A percentile compares a stretch with the other conserved stretches of the same genome.
Evolutionary conservation across 2,113 vertebrate species (phyloP).

Genomic region (Chaetorhynchus papuensis): DNA sequence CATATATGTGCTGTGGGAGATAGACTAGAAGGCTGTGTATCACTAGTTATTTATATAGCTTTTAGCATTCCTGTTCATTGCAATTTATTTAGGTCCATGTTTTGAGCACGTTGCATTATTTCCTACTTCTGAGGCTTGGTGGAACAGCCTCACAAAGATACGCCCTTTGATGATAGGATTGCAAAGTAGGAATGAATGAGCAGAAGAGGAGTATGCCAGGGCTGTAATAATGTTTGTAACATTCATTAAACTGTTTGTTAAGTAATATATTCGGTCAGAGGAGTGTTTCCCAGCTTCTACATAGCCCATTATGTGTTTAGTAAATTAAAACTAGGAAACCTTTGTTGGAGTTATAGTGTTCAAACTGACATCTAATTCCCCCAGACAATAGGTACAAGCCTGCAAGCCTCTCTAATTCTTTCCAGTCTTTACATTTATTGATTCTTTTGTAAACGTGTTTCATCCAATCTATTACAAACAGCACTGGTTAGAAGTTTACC

Average conservation of each 20-base stretch:
- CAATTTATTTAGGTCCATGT: not conserved
- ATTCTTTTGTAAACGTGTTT: constrained; percentile 77
- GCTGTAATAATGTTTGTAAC: constrained; percentile 46
- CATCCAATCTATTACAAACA: constrained; percentile 74
- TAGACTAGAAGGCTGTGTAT: not conserved
- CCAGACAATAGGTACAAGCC: constrained; percentile 78
- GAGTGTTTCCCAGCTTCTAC: constrained; percentile 64
- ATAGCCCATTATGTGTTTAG: constrained; percentile 73
- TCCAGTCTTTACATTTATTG: constrained; percentile 83
- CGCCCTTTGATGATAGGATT: not conserved
- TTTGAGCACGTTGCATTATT: not conserved
- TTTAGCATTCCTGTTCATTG: not conserved
- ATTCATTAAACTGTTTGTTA: constrained; percentile 74
- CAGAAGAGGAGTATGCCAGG: constrained; percentile 13
- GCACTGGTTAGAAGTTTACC: constrained; percentile 74
- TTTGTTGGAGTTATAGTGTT: constrained; percentile 79
- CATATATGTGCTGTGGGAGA: not conserved
- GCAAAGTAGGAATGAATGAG: constrained; percentile 16
- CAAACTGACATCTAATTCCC: constrained; percentile 82
- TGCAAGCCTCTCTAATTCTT: constrained; percentile 74
- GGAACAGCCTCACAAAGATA: not conserved
- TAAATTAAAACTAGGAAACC: constrained; percentile 78
- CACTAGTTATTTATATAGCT: not conserved
- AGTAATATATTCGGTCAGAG: constrained; percentile 68
- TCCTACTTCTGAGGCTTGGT: not conserved